These are phyloP conservation scores for Eurystomus gularis DNA, from an alignment of 2,113 vertebrate genomes.

Conservation along the genomic window DNA sequence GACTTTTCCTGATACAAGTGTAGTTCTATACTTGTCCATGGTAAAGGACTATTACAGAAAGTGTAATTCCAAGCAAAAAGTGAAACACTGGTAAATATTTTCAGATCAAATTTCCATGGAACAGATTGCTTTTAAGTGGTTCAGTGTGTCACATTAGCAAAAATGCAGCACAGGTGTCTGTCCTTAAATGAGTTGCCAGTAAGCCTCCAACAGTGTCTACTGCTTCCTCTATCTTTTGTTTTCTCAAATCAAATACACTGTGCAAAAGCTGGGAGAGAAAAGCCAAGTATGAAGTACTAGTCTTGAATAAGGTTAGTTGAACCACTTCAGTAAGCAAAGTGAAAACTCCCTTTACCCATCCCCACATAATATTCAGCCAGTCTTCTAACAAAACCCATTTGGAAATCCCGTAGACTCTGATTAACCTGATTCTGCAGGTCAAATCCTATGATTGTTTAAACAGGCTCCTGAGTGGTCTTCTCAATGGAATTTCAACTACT, in stretches of 20 bases:
- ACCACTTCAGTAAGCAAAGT: not conserved
- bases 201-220: not conserved
- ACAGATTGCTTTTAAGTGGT: not conserved
- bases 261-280: not conserved
- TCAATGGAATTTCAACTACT: not conserved
- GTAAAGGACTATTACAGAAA: not conserved
- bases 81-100: not conserved
- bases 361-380: not conserved
- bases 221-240: not conserved
- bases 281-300: not conserved
- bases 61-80: not conserved
- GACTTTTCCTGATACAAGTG: not conserved
- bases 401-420: not conserved
- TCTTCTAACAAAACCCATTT: constrained; percentile 9
- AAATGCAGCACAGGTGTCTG: not conserved
- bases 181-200: not conserved
- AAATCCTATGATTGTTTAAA: not conserved
- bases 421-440: constrained; percentile 1
- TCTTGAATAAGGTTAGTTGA: not conserved
- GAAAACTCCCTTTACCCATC: not conserved
- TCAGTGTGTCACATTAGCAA: not conserved
- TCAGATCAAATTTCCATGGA: not conserved
- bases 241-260: not conserved
- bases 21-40: not conserved
- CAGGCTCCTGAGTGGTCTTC: not conserved